Percentiles rank a stretch among this genome's conserved stretches.
Evolutionary conservation across 2,797 vertebrate species (phyloP).

Genomic region (Scleropages formosus): DNA sequence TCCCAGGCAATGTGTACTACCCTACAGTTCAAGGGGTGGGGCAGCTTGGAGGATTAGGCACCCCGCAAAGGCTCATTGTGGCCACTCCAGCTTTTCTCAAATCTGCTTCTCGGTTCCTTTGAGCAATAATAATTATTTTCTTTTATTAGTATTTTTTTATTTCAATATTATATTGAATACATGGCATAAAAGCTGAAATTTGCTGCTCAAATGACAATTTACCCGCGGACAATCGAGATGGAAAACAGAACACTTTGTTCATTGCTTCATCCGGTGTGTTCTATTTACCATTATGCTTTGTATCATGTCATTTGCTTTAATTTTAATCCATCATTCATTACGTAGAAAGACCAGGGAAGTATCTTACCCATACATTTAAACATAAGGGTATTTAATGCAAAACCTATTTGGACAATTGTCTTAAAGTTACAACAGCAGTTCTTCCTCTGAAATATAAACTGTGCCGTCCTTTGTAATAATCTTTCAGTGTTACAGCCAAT

Average conservation of each 20-base stretch:
- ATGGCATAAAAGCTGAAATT: not conserved
- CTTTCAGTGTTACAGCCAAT: not conserved
- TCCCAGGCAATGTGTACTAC: too few species aligned
- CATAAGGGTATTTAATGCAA: not conserved
- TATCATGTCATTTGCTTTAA: not conserved
- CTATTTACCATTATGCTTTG: not conserved
- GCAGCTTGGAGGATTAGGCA: too few species aligned
- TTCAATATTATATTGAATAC: conserved; percentile 7
- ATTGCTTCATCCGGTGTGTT: not conserved
- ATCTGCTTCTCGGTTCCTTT: not conserved
- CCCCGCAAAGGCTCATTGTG: not conserved
- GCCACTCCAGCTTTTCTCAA: not conserved
- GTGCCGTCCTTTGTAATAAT: not conserved
- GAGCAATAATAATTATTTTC: too few species aligned
- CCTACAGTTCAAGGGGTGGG: too few species aligned
- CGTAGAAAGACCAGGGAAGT: not conserved
- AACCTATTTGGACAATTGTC: too few species aligned
- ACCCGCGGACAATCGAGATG: not conserved
- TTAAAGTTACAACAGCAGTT: too few species aligned
- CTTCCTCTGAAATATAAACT: not conserved
- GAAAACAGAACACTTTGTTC: not conserved
- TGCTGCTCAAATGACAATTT: not conserved
- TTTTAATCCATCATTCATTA: not conserved
- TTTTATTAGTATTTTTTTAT: too few species aligned
- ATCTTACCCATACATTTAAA: not conserved